phyloP scores from a whole-genome alignment of 2,888 invertebrate genomes.

The Sphaeridia pumilis region DNA sequence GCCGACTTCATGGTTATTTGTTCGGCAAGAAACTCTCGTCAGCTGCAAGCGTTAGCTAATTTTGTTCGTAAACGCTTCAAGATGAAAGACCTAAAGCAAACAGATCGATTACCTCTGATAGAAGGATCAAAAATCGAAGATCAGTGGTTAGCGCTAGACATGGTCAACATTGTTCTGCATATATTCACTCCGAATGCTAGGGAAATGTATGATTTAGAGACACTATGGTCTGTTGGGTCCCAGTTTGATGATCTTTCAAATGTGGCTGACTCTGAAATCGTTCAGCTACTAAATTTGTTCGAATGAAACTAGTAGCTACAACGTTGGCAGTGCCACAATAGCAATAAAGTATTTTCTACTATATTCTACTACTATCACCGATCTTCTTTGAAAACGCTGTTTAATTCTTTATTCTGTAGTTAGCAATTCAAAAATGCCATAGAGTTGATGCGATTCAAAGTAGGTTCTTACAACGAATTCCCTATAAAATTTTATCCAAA shows the following conservation, averaged over 20 bases:
- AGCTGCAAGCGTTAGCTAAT: constrained; percentile 60
- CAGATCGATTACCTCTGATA: constrained; percentile 58
- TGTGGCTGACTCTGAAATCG: constrained; percentile 27
- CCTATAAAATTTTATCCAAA: neutral
- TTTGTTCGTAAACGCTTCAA: constrained; percentile 67
- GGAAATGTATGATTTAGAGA: constrained; percentile 70
- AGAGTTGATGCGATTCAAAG: no score
- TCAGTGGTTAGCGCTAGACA: constrained; percentile 82
- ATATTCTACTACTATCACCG: no score
- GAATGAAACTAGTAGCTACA: no score
- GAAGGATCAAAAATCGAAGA: constrained; percentile 58
- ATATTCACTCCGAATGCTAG: constrained; percentile 63
- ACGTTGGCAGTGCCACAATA: no score
- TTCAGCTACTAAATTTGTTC: constrained; percentile 24
- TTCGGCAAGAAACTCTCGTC: constrained; percentile 52
- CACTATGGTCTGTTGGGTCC: constrained; percentile 76
- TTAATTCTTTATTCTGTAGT: no score
- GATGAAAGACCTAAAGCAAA: constrained; percentile 49
- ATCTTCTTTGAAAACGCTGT: no score
- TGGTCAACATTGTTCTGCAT: constrained; percentile 86
- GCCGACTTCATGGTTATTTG: constrained; percentile 75
- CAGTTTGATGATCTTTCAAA: constrained; percentile 54
- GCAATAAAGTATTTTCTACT: no score
- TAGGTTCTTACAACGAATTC: neutral
- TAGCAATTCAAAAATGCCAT: no score